A percentile compares a stretch with the other conserved stretches of the same genome.
These are phyloP conservation scores for Lamellibrachia satsuma DNA, from an alignment of 2,888 invertebrate species.

Conservation along the genomic window DNA sequence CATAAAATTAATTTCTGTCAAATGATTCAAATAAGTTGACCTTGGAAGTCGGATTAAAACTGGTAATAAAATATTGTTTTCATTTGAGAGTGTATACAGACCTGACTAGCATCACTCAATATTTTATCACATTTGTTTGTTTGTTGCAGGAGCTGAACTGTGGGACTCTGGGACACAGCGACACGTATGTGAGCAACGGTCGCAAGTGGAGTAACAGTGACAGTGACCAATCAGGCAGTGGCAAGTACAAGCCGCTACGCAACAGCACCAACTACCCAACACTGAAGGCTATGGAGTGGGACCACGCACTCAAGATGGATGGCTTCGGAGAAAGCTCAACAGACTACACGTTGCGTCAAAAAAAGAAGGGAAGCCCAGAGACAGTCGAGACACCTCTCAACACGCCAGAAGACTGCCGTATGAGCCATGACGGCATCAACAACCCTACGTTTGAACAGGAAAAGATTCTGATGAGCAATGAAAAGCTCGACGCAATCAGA, in stretches of 20 bases:
- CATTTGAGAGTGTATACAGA: no score
- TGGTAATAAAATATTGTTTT: no score
- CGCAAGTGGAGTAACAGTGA: constrained; percentile 1
- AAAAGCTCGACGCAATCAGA: neutral
- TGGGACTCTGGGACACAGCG: neutral
- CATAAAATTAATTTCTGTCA: no score
- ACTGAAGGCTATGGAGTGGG: constrained; percentile 33
- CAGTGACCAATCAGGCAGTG: neutral
- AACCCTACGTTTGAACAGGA: neutral
- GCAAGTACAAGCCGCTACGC: neutral
- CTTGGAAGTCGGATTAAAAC: no score
- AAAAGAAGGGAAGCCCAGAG: neutral
- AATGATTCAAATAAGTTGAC: no score
- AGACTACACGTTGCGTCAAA: constrained; percentile 23
- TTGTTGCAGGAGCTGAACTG: neutral
- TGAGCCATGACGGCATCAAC: neutral
- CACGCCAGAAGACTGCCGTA: neutral
- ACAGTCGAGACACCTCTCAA: neutral
- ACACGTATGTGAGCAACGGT: neutral
- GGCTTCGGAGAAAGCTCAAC: constrained; percentile 37
- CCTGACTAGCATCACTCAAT: no score
- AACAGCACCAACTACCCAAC: constrained; percentile 31
- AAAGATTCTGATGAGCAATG: neutral
- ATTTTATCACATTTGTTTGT: neutral
- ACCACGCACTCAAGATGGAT: constrained; percentile 33